phyloP scores from a whole-genome alignment of 2,113 vertebrate genomes.

The Ahaetulla prasina region DNA sequence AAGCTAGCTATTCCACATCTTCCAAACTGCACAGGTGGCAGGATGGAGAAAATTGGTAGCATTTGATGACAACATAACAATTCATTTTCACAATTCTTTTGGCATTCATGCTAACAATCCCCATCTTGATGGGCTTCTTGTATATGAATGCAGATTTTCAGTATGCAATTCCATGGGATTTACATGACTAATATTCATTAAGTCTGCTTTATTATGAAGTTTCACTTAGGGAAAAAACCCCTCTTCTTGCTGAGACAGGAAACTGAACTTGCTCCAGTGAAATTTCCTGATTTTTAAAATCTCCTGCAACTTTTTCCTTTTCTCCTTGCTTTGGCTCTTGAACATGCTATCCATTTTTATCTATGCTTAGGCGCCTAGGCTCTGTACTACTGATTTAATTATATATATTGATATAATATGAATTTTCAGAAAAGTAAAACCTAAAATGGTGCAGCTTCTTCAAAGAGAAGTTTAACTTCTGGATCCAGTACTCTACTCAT shows the following conservation, averaged over 20 bases:
- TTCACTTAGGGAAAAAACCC: constrained; percentile 62
- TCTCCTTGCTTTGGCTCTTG: constrained; percentile 40
- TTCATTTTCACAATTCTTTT: constrained; percentile 73
- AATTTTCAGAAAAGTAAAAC: constrained; percentile 23
- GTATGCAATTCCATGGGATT: constrained; percentile 77
- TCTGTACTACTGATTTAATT: constrained; percentile 64
- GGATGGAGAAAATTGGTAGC: constrained; percentile 73
- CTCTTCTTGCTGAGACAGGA: constrained; percentile 68
- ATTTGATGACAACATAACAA: constrained; percentile 70
- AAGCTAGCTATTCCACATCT: constrained; percentile 53
- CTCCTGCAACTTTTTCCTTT: constrained; percentile 48
- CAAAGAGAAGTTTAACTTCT: constrained; percentile 2
- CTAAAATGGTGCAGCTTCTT: constrained; percentile 23
- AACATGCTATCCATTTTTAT: constrained; percentile 61
- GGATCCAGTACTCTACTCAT: constrained; percentile 29
- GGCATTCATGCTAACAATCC: constrained; percentile 78
- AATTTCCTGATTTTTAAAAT: constrained; percentile 18
- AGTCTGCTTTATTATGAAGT: constrained; percentile 76
- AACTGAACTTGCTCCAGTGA: constrained; percentile 71
- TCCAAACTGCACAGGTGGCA: constrained; percentile 73
- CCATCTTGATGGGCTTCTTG: constrained; percentile 71
- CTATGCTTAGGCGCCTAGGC: constrained; percentile 59
- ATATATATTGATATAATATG: constrained; percentile 71
- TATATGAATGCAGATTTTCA: constrained; percentile 74
- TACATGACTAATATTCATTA: constrained; percentile 71